A percentile compares a stretch with the other conserved stretches of the same genome.
Evolutionary conservation across 2,113 vertebrate species (phyloP).

Genomic region (Amblyopsis rosae): DNA sequence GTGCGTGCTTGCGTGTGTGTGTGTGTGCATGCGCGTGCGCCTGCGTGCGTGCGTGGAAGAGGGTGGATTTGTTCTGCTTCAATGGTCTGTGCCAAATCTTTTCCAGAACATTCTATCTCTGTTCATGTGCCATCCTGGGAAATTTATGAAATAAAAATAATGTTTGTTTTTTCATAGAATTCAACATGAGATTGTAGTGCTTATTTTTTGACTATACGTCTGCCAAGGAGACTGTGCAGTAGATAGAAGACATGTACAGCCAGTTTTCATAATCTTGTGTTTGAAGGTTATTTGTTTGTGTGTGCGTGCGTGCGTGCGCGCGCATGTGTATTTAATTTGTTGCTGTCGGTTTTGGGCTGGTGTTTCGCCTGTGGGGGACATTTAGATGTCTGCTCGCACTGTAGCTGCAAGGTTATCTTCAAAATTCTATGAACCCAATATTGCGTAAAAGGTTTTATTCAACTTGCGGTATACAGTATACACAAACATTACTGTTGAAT

Average conservation of each 20-base stretch:
- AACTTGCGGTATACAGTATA: too few relatives aligned
- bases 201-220: conserved; percentile 40
- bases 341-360: conserved; percentile 33
- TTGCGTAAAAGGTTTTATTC: too few relatives aligned
- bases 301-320: neutral
- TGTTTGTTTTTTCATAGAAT: conserved; percentile 65
- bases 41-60: conserved; percentile 45
- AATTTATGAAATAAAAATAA: conserved; percentile 77
- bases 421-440: neutral
- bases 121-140: conserved; percentile 76
- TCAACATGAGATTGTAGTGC: conserved; percentile 51
- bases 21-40: conserved; percentile 7
- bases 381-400: conserved; percentile 41
- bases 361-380: conserved; percentile 58
- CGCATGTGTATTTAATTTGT: conserved; percentile 14
- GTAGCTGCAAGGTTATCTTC: too few relatives aligned
- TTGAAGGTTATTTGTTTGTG: conserved; percentile 21
- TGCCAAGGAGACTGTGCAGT: neutral
- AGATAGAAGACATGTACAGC: conserved; percentile 9
- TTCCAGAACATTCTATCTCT: conserved; percentile 73
- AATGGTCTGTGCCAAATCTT: conserved; percentile 74
- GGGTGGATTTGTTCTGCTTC: conserved; percentile 70
- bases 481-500: too few relatives aligned
- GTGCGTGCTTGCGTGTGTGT: conserved; percentile 9
- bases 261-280: neutral